Conservation (phyloP, 1,140 invertebrate genomes). For the Xylocopa sonorina region DNA sequence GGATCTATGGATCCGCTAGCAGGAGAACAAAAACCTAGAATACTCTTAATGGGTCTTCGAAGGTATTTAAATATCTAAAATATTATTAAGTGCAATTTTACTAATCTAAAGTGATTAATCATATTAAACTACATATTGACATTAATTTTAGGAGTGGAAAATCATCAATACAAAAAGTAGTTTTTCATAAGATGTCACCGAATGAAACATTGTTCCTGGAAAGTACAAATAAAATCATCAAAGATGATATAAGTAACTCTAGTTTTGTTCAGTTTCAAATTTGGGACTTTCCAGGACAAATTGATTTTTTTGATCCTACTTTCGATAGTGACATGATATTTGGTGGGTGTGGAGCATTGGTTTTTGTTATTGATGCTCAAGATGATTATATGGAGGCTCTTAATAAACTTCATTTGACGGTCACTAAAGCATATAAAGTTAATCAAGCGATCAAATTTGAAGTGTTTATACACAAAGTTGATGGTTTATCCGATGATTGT, state of each 20-base stretch:
- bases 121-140: too few relatives aligned
- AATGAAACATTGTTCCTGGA: conserved; percentile 99
- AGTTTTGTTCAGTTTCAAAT: conserved; percentile 99
- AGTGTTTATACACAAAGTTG: conserved; percentile 99
- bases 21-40: conserved; percentile 93
- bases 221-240: conserved; percentile 99
- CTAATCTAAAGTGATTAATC: too few relatives aligned
- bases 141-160: conserved; percentile 93
- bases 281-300: conserved; percentile 99
- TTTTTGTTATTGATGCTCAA: conserved; percentile 99
- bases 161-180: conserved; percentile 99
- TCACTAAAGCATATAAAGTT: conserved; percentile 97
- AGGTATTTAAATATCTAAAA: conserved; percentile 84
- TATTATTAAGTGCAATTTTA: not conserved
- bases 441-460: conserved; percentile 99
- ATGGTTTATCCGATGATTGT: conserved; percentile 98
- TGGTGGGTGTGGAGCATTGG: conserved; percentile 96
- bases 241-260: conserved; percentile 98
- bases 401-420: conserved; percentile 94
- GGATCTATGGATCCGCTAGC: conserved; percentile 83
- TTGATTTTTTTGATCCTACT: conserved; percentile 97
- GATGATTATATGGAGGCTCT: conserved; percentile 99
- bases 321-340: conserved; percentile 98
- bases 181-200: conserved; percentile 99
- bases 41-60: conserved; percentile 97